Evolutionary conservation across 2,888 invertebrate genomes (phyloP), one percentile per base, ranked within the genome.

Genomic region (Thecophora atra): DNA sequence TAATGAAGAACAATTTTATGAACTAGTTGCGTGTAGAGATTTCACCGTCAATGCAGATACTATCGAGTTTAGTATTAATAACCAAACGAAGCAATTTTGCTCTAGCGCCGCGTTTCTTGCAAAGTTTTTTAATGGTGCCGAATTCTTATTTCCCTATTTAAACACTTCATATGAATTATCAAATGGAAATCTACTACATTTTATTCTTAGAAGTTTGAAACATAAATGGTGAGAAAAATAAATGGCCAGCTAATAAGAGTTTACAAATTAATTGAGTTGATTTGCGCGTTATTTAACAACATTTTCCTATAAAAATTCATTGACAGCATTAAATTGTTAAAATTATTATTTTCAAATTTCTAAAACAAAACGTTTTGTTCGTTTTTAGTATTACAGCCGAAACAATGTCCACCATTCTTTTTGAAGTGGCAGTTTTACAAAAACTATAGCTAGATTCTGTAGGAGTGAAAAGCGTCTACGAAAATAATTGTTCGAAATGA

Each of bases 121-220:
- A 30, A 71, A 54, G 64, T 74, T 74, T 63, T 47, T 62, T 5
- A 74, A 71, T 37, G 73, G 67, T 54, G 66, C 69, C n/a, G 71
- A 71, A 28, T 74, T 66, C 62, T 51, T 72, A 3, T 37, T 74
- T 15, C 65, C 68, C 28, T 62, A 71, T 51, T 6, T 52, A 8
- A 44, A 70, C 21, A 52, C 21, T 0, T 30, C 62, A 37, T 28
- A 52, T 21, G 17, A 51, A 52, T 19, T 51, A 37, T 28, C 28
- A 52, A 52, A 37, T 24, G 70, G 21, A 52, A 52, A 70, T 19
- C 24, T 70, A 44, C 52, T 70, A 6, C 30, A 63, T n/a, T 63
- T 7, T 8, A 21, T 70, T 52, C 5, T 70, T 24, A 51, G 63
- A 42, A 51, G 28, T 70, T n/a, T 70, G 3, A 37, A 63, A 4